Evolutionary conservation across 2,113 vertebrate species (phyloP), one percentile per base, ranked within the genome.

Genomic region (Benitochromis conjunctus): DNA sequence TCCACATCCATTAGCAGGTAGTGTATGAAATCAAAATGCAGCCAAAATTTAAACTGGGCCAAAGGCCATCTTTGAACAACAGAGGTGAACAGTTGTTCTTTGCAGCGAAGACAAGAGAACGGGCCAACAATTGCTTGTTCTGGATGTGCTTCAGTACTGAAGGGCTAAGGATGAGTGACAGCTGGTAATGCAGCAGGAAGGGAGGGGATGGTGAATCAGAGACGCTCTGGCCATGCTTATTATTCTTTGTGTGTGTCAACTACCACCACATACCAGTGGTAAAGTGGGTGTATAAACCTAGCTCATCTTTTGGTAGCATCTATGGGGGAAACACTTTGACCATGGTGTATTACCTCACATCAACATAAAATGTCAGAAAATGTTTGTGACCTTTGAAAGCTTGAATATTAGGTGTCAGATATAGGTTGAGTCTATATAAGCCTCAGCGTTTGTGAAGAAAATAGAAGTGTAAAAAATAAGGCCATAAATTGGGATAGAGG

Each of bases 181-280:
- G 74, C 18, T 79, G 80, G 64, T 79, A 76, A 90, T 18, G 55
- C 85, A 58, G 81, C 87, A 82, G 81, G 85, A 66, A 84, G 87
- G 83, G 89, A 88, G 79, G 80, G 76, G 82, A 82, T 3, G 79
- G 26, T 86, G 89, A 92, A 88, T 92, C 83, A 91, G 57, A 77
- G 46, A 16, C 48, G 78, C 51, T 51, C 55, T 64, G 19, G 62
- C 86, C 80, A 31, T 38, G 62, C 43, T 84, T 91, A 79, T 86
- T 89, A 82, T 86, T 82, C 64, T 88, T 29, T 80, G 62, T 74
- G 78, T 81, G 71, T 85, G 85, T 87, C 36, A 87, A 85, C 80
- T 79, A 87, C 86, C 77, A 54, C 76, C 80, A 74, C 92, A 93
- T 91, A 86, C 89, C 91, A 41, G 86, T 60, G 91, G 89, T 87